phyloP scores from a whole-genome alignment of 2,888 invertebrate genomes.

The Lasioglossum calceatum region DNA sequence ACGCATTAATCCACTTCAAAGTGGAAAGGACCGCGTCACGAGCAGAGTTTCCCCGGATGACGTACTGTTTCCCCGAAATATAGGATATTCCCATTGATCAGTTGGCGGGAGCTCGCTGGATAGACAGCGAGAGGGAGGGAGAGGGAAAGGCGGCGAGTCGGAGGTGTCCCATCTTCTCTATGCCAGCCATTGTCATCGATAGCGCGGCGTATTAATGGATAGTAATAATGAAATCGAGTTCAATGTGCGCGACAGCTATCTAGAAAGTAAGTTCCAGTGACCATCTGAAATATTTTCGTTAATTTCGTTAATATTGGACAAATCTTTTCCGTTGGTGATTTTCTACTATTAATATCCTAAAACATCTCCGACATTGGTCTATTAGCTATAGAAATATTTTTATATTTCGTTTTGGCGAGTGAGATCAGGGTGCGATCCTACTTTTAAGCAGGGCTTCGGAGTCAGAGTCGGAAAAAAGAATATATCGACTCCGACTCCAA shows the following conservation, averaged over 20 bases:
- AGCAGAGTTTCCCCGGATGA: constrained; percentile 71
- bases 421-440: no score
- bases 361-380: no score
- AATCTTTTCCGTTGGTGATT: no score
- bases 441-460: not conserved
- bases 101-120: constrained; percentile 54
- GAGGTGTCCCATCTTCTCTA: constrained; percentile 61
- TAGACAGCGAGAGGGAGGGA: not conserved
- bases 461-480: no score
- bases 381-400: no score
- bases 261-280: not conserved
- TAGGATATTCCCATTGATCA: constrained; percentile 75
- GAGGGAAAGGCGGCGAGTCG: not conserved
- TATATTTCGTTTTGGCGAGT: no score
- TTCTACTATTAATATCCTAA: no score
- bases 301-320: no score
- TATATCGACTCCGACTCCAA: no score
- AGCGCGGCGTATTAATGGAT: constrained; percentile 65
- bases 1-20: constrained; percentile 69
- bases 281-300: no score
- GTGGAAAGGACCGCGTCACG: constrained; percentile 69
- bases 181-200: constrained; percentile 67
- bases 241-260: not conserved
- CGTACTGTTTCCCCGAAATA: constrained; percentile 72
- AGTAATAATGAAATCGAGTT: not conserved